phyloP scores from a whole-genome alignment of 2,797 vertebrate genomes.

The Urosaurus nigricauda region DNA sequence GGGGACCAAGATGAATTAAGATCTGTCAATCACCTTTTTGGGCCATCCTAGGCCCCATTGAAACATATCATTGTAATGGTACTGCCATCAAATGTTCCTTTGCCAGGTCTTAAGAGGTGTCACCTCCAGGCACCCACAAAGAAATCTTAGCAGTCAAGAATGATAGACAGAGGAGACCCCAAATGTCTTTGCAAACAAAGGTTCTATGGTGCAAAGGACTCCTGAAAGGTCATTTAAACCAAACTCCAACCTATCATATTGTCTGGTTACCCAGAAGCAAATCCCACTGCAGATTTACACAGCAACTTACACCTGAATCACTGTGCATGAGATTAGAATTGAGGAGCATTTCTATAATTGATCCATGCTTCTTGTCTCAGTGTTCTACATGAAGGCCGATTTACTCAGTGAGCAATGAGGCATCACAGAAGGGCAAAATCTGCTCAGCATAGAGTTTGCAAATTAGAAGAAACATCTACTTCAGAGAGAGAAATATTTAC shows the following conservation, averaged over 20 bases:
- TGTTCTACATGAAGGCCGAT: background rate
- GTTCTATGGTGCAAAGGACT: background rate
- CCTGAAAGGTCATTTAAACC: background rate
- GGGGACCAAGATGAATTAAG: too few species aligned
- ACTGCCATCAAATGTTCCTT: background rate
- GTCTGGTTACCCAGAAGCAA: background rate
- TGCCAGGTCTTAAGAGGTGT: background rate
- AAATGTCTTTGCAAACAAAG: background rate
- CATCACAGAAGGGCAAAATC: background rate
- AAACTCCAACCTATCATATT: background rate
- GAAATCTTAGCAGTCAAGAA: background rate
- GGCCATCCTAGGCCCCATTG: background rate
- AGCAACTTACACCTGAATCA: background rate
- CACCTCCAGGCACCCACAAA: background rate
- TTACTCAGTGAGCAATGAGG: background rate
- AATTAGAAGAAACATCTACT: background rate
- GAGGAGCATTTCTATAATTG: background rate
- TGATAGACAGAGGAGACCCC: background rate
- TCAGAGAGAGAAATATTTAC: background rate
- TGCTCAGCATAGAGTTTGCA: background rate
- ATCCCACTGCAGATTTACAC: background rate
- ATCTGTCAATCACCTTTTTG: too few species aligned
- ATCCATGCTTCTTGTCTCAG: background rate
- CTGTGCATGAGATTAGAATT: background rate
- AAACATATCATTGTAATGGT: background rate